phyloP scores from a whole-genome alignment of 2,888 invertebrate genomes.

The Ormyrus pomaceus region DNA sequence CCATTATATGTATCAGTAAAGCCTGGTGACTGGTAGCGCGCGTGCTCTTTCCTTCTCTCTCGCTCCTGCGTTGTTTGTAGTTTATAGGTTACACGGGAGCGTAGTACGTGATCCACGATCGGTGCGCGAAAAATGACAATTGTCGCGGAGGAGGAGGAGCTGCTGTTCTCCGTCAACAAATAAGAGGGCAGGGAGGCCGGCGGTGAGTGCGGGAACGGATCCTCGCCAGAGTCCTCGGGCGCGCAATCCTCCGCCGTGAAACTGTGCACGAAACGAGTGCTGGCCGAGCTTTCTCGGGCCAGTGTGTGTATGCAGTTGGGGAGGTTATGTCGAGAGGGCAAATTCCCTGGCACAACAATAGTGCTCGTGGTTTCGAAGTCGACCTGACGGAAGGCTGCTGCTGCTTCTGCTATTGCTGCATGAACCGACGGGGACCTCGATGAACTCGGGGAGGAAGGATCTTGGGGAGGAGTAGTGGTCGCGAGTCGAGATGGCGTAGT shows the following conservation, averaged over 20 bases:
- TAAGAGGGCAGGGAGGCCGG: constrained; percentile 8
- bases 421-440: background rate
- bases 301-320: background rate
- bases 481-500: background rate
- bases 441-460: background rate
- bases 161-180: background rate
- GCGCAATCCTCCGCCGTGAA: too few relatives aligned
- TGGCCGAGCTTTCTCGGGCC: constrained; percentile 3
- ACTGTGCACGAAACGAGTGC: too few relatives aligned
- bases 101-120: background rate
- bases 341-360: background rate
- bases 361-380: background rate
- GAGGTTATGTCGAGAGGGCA: constrained; percentile 44
- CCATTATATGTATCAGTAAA: constrained; percentile 12
- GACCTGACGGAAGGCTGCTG: constrained; percentile 10
- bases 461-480: background rate
- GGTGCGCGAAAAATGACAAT: constrained; percentile 36
- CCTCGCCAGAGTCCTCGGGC: too few relatives aligned
- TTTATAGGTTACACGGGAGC: constrained; percentile 39
- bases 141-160: constrained; percentile 12
- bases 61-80: constrained; percentile 23
- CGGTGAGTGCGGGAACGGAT: background rate
- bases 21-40: constrained; percentile 29
- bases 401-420: background rate
- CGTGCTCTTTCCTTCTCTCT: background rate